These are phyloP conservation scores for Heterotis niloticus DNA, from an alignment of 2,113 vertebrate genomes.

Conservation along the genomic window DNA sequence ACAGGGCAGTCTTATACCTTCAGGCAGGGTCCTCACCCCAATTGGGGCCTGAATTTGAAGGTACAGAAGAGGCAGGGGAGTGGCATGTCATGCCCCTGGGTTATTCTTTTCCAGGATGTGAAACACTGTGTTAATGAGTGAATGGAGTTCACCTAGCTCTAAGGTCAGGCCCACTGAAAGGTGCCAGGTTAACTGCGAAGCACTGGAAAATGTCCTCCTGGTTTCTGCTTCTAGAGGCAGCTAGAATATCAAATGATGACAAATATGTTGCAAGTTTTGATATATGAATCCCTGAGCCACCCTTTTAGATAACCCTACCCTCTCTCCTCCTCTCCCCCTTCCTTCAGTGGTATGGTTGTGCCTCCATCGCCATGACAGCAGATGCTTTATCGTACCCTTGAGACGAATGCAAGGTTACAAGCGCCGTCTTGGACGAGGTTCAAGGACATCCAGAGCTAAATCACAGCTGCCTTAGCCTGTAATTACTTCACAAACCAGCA, in stretches of 20 bases:
- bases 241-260: not conserved
- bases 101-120: no score
- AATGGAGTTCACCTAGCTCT: no score
- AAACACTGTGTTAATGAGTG: no score
- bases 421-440: conserved; percentile 35
- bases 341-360: conserved; percentile 6
- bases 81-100: no score
- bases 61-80: no score
- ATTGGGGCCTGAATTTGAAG: no score
- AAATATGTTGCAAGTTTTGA: conserved; percentile 43
- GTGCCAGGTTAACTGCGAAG: not conserved
- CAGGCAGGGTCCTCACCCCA: no score
- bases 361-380: conserved; percentile 50
- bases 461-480: not conserved
- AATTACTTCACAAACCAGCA: not conserved
- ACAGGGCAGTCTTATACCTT: no score
- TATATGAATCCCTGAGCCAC: conserved; percentile 40
- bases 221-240: not conserved
- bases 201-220: not conserved
- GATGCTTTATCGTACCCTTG: conserved; percentile 36
- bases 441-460: conserved; percentile 22
- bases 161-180: not conserved
- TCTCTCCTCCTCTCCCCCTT: conserved; percentile 15
- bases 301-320: conserved; percentile 36
- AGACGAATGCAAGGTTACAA: conserved; percentile 52